These are phyloP conservation scores for Glaucidium brasilianum DNA, from an alignment of 2,113 vertebrate genomes.

Conservation along the genomic window DNA sequence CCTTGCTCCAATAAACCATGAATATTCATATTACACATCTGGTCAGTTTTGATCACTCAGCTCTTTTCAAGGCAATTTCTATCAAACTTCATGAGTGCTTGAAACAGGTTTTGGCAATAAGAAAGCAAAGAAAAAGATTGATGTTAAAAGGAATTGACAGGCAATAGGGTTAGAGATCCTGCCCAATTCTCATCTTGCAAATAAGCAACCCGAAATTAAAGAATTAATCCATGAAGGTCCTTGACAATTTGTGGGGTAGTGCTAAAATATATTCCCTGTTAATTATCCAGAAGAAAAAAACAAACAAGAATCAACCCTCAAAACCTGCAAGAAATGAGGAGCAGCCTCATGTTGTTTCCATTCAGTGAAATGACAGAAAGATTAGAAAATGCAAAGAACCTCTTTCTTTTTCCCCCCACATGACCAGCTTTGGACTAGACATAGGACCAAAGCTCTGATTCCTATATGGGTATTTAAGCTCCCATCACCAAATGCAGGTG, in stretches of 20 bases:
- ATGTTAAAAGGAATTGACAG: conserved; percentile 68
- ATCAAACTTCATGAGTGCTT: conserved; percentile 23
- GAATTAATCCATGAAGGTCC: conserved; percentile 52
- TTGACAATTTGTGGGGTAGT: conserved; percentile 28
- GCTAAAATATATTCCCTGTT: not conserved
- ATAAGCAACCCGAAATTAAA: conserved; percentile 65
- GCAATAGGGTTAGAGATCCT: conserved; percentile 64
- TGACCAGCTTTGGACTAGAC: not conserved
- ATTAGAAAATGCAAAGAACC: not conserved
- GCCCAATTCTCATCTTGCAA: conserved; percentile 38
- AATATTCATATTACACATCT: conserved; percentile 53
- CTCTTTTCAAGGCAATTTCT: conserved; percentile 36
- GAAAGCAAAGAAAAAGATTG: conserved; percentile 22
- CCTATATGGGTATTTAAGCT: not conserved
- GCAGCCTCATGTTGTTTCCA: not conserved
- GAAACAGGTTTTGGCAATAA: conserved; percentile 46
- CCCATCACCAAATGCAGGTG: fast-evolving
- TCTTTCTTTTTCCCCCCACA: not conserved
- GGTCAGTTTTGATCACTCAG: conserved; percentile 62
- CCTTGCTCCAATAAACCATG: conserved; percentile 4
- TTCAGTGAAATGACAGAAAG: not conserved
- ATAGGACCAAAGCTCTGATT: not conserved
- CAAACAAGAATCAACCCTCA: not conserved
- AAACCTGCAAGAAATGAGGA: not conserved
- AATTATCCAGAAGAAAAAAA: not conserved